phyloP scores from a whole-genome alignment of 2,888 invertebrate species.

The Yponomeuta plumbellus region DNA sequence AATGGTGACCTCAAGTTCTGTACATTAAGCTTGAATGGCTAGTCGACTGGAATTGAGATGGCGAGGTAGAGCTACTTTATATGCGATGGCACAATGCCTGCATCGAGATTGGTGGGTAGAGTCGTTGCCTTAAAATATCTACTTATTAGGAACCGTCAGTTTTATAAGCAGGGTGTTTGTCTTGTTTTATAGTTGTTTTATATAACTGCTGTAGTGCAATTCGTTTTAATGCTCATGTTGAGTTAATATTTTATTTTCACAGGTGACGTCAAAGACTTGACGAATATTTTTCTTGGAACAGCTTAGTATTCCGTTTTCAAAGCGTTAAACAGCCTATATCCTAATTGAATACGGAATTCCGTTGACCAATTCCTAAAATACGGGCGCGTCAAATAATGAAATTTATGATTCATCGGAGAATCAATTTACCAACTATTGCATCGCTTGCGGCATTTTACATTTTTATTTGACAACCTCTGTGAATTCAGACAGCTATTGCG shows the following conservation, averaged over 20 bases:
- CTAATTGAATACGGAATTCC: conserved; percentile 2
- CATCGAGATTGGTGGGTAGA: background rate
- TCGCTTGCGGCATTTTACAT: conserved; percentile 13
- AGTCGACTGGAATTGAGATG: background rate
- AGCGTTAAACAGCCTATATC: background rate
- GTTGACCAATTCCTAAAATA: background rate
- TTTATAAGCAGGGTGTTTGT: too few species aligned
- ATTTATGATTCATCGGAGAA: conserved; percentile 10
- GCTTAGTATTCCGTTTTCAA: background rate
- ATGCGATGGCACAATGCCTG: background rate
- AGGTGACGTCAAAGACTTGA: too few species aligned
- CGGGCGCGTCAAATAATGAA: background rate
- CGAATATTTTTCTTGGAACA: background rate
- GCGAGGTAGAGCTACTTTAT: background rate
- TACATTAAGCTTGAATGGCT: background rate
- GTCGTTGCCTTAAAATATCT: background rate
- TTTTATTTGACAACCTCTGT: conserved; percentile 10
- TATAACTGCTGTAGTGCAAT: too few species aligned
- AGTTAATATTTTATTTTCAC: too few species aligned
- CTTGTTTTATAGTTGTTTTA: too few species aligned
- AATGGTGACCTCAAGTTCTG: background rate
- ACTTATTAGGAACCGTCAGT: too few species aligned
- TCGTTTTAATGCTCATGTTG: too few species aligned
- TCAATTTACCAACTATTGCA: conserved; percentile 12
- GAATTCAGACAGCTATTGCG: conserved; percentile 1